Percentiles rank a stretch among this genome's conserved stretches.
phyloP scores from a whole-genome alignment of 2,113 vertebrate species.

The Syrrhaptes paradoxus region DNA sequence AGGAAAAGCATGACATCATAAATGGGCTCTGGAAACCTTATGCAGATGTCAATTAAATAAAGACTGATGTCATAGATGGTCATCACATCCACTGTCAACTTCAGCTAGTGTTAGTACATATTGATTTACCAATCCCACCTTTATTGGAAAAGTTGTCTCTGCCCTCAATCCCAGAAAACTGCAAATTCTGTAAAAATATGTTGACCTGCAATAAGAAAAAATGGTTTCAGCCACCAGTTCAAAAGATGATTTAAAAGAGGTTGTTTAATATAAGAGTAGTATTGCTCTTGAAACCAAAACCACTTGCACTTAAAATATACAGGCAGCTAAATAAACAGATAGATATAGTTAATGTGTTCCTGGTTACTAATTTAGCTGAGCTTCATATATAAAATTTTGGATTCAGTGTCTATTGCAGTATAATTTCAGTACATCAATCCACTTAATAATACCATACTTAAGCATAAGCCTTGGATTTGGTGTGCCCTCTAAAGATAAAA shows the following conservation, averaged over 20 bases:
- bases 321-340: neutral
- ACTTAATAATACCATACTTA: neutral
- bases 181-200: neutral
- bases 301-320: neutral
- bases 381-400: neutral
- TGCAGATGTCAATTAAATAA: neutral
- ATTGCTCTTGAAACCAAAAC: neutral
- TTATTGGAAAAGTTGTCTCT: neutral
- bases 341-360: neutral
- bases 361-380: neutral
- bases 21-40: neutral
- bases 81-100: neutral
- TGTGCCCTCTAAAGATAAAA: neutral
- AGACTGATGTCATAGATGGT: accelerated
- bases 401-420: neutral
- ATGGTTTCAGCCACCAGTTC: neutral
- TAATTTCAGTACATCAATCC: neutral
- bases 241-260: neutral
- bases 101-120: neutral
- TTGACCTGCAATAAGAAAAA: neutral
- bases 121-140: neutral
- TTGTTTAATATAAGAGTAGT: neutral
- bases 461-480: neutral
- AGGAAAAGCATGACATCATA: neutral
- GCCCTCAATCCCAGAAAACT: neutral